Conservation (phyloP, 1,140 invertebrate genomes). For the Drosophila insularis region DNA sequence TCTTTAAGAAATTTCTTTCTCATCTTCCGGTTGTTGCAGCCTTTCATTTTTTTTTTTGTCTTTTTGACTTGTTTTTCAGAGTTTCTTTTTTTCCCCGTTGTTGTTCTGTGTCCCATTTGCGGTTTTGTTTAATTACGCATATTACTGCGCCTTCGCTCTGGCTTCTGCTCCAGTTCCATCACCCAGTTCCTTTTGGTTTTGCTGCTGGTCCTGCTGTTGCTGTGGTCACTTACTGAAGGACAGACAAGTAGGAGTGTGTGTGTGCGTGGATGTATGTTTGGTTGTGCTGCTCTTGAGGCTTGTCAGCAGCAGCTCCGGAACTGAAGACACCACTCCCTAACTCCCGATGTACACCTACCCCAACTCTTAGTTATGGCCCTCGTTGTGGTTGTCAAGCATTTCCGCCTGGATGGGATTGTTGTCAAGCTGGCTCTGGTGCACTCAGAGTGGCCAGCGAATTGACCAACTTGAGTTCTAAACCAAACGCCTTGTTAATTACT, state of each 20-base stretch:
- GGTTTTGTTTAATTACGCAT: constrained; percentile 80
- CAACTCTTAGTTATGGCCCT: constrained; percentile 7
- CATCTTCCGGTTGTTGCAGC: background rate
- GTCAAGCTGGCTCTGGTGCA: constrained; percentile 4
- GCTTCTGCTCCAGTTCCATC: background rate
- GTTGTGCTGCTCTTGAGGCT: constrained; percentile 47
- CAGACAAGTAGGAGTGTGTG: constrained; percentile 32
- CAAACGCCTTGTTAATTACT: constrained; percentile 74
- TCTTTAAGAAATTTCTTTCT: background rate
- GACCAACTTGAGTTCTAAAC: constrained; percentile 38
- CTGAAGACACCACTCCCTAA: constrained; percentile 31
- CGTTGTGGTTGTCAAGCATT: constrained; percentile 59
- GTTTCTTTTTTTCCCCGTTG: constrained; percentile 42
- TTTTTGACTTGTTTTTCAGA: constrained; percentile 39
- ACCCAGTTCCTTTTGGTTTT: background rate
- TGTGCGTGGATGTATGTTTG: constrained; percentile 50
- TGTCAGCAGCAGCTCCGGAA: constrained; percentile 59
- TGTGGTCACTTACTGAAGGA: constrained; percentile 64
- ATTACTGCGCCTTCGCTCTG: constrained; percentile 51
- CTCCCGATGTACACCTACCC: background rate
- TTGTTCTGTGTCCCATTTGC: constrained; percentile 61
- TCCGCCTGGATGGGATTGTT: constrained; percentile 54
- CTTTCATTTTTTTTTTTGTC: background rate
- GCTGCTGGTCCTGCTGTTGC: constrained; percentile 30
- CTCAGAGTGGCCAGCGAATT: constrained; percentile 43